Percentiles rank a stretch among this genome's conserved stretches.
These are phyloP conservation scores for Trichomalopsis sarcophagae DNA, from an alignment of 1,140 invertebrate species.

Conservation along the genomic window DNA sequence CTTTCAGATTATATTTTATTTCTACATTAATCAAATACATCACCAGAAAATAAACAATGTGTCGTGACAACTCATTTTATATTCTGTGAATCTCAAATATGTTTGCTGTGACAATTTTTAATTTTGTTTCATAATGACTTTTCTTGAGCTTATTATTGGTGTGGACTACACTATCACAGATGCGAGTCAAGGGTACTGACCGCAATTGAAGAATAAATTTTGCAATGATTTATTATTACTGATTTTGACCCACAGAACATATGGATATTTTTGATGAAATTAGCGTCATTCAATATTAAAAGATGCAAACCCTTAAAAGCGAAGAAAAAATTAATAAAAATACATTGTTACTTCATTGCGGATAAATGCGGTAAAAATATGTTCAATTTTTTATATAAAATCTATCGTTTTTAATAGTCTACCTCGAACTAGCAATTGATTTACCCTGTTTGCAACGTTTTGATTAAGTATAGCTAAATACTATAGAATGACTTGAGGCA, in stretches of 20 bases:
- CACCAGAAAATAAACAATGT: constrained; percentile 6
- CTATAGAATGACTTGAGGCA: constrained; percentile 1
- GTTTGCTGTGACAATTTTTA: not conserved
- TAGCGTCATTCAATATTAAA: not conserved
- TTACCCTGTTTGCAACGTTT: constrained; percentile 19
- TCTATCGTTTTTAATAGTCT: not conserved
- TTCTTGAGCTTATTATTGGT: too few relatives aligned
- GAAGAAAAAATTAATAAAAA: too few relatives aligned
- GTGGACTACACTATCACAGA: not conserved
- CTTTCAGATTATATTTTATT: constrained; percentile 44
- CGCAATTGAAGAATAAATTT: not conserved
- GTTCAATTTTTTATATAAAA: not conserved
- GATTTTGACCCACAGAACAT: too few relatives aligned
- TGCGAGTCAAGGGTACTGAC: not conserved
- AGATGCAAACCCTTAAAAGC: not conserved
- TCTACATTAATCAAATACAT: constrained; percentile 41
- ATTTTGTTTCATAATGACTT: not conserved
- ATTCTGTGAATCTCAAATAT: not conserved
- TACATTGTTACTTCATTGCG: too few relatives aligned
- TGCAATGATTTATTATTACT: not conserved
- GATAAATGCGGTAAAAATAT: not conserved
- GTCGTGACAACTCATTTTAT: not conserved
- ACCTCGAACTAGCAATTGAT: not conserved
- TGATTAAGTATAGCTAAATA: constrained; percentile 25
- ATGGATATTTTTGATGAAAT: too few relatives aligned